phyloP scores from a whole-genome alignment of 1,140 invertebrate genomes.

The Drosophila dunni region DNA sequence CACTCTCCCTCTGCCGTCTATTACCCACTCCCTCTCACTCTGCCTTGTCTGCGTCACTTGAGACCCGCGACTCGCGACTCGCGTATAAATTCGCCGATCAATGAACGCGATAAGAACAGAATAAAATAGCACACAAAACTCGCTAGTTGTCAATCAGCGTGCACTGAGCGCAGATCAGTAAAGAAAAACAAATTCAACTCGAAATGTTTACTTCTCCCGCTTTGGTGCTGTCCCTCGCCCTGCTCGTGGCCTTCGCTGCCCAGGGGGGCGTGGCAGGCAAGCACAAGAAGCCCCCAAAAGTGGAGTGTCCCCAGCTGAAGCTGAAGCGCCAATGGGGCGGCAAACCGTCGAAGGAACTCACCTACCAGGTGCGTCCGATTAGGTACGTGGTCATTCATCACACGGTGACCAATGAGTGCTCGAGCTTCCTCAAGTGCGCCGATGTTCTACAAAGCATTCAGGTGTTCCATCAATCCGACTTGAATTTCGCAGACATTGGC shows the following conservation, averaged over 20 bases:
- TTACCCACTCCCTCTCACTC: background rate
- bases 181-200: background rate
- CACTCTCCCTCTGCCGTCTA: background rate
- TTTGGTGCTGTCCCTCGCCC: conserved; percentile 1
- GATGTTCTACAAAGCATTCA: conserved; percentile 73
- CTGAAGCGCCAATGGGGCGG: conserved; percentile 82
- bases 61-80: conserved; percentile 2
- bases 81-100: conserved; percentile 24
- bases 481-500: conserved; percentile 71
- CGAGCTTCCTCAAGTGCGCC: conserved; percentile 84
- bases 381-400: conserved; percentile 90
- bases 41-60: conserved; percentile 8
- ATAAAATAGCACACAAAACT: background rate
- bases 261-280: conserved; percentile 15
- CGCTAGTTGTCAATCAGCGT: background rate
- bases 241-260: background rate
- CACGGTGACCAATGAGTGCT: conserved; percentile 87
- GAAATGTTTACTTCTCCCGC: too few species aligned
- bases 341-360: conserved; percentile 84
- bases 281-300: conserved; percentile 9
- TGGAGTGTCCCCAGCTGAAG: conserved; percentile 70
- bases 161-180: background rate
- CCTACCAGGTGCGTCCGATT: conserved; percentile 86
- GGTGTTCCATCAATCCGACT: conserved; percentile 67
- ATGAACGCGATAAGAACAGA: conserved; percentile 22